phyloP scores from a whole-genome alignment of 2,888 invertebrate genomes.

The Bombylius discolor region DNA sequence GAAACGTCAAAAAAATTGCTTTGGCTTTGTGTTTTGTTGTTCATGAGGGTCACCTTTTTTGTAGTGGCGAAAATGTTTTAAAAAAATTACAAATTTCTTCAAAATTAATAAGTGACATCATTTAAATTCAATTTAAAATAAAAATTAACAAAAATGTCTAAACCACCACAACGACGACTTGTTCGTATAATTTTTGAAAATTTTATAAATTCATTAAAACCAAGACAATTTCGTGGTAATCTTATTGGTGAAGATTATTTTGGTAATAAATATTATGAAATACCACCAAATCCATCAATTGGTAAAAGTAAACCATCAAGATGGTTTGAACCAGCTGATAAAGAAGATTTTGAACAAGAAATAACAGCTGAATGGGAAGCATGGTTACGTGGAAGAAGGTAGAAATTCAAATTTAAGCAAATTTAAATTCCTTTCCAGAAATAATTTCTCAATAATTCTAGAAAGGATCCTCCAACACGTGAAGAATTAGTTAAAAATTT shows the following conservation, averaged over 20 bases:
- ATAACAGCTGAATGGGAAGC: constrained; percentile 80
- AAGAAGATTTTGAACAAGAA: constrained; percentile 52
- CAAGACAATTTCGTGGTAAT: constrained; percentile 41
- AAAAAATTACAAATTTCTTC: too few species aligned
- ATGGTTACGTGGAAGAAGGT: constrained; percentile 61
- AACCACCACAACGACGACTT: constrained; percentile 29
- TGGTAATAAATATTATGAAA: constrained; percentile 74
- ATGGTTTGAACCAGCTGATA: constrained; percentile 58
- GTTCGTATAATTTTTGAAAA: constrained; percentile 30
- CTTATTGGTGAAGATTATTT: constrained; percentile 60
- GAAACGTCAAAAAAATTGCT: too few species aligned
- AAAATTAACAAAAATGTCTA: constrained; percentile 14
- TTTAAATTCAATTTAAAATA: too few species aligned
- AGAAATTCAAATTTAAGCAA: not conserved
- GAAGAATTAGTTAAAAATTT: constrained; percentile 61
- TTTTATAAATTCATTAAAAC: constrained; percentile 33
- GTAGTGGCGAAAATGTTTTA: too few species aligned
- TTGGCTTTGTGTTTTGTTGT: too few species aligned
- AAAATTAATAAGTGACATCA: too few species aligned
- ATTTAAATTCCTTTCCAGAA: not conserved
- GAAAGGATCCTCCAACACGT: constrained; percentile 51
- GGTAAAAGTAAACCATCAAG: constrained; percentile 53
- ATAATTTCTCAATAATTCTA: constrained; percentile 18
- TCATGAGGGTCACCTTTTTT: too few species aligned
- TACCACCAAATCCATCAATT: constrained; percentile 49